Percentiles rank a stretch among this genome's conserved stretches.
Conservation (phyloP, 2,888 invertebrate genomes). For the Oxycera nigricornis region DNA sequence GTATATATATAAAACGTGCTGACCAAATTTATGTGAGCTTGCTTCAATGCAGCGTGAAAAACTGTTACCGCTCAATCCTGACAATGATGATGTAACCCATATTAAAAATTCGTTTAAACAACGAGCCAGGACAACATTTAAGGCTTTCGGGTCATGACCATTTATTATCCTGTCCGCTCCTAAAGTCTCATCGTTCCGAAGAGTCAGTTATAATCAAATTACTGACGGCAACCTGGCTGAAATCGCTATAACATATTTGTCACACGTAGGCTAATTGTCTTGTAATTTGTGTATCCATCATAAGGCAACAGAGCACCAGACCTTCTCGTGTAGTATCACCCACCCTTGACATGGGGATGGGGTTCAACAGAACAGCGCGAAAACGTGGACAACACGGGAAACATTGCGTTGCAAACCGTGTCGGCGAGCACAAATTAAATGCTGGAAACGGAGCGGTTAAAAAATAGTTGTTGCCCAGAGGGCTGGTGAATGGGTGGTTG, state of each 20-base stretch:
- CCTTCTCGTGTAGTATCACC: neutral
- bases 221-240: slow-evolving; percentile 31
- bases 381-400: neutral
- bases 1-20: too few species aligned
- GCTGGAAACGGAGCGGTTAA: slow-evolving; percentile 11
- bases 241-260: slow-evolving; percentile 16
- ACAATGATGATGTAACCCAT: slow-evolving; percentile 3
- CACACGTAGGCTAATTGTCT: slow-evolving; percentile 39
- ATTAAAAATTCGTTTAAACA: slow-evolving; percentile 7
- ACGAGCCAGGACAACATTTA: neutral
- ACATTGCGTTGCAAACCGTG: neutral
- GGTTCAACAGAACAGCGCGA: neutral
- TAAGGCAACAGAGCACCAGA: neutral
- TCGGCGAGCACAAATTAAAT: slow-evolving; percentile 20
- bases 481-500: neutral
- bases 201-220: slow-evolving; percentile 36
- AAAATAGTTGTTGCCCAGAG: neutral
- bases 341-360: neutral
- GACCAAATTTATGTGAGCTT: neutral
- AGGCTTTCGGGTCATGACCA: neutral
- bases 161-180: slow-evolving; percentile 30
- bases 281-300: slow-evolving; percentile 35
- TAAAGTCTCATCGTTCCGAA: neutral
- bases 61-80: neutral
- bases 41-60: slow-evolving; percentile 16